Percentiles rank a stretch among this genome's conserved stretches.
phyloP scores from a whole-genome alignment of 1,140 invertebrate genomes.

The Trissolcus basalis region DNA sequence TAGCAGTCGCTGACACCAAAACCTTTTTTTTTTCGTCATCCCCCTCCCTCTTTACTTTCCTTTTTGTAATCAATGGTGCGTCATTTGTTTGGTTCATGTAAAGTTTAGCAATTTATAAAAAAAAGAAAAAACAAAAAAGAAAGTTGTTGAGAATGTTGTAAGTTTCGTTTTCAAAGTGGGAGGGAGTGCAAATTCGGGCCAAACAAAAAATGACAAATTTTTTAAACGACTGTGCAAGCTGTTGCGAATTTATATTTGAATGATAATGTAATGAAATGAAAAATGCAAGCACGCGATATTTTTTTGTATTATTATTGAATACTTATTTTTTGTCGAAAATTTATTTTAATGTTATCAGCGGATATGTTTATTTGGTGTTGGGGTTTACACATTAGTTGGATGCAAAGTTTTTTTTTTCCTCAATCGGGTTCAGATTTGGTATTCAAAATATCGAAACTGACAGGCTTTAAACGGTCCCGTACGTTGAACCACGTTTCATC shows the following conservation, averaged over 20 bases:
- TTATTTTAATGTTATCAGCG: constrained; percentile 42
- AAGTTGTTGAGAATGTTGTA: constrained; percentile 4
- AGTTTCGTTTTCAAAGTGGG: too few species aligned
- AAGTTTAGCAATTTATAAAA: constrained; percentile 25
- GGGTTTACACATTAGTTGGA: constrained; percentile 61
- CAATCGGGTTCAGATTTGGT: constrained; percentile 21
- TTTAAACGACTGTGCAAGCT: too few species aligned
- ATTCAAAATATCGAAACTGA: constrained; percentile 33
- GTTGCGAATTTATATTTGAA: too few species aligned
- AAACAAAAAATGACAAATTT: too few species aligned
- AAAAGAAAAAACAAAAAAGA: constrained; percentile 11
- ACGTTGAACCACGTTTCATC: constrained; percentile 38
- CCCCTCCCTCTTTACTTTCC: too few species aligned
- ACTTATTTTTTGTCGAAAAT: constrained; percentile 25
- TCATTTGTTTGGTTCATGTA: constrained; percentile 39
- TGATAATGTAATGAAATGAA: too few species aligned
- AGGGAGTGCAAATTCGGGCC: too few species aligned
- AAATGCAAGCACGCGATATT: constrained; percentile 18
- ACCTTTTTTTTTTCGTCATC: constrained; percentile 54
- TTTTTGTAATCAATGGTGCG: constrained; percentile 60
- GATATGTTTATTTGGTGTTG: constrained; percentile 64
- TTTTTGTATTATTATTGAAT: constrained; percentile 2
- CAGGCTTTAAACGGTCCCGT: constrained; percentile 24
- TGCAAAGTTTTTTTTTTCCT: too few species aligned
- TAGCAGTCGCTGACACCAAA: constrained; percentile 45